Base-by-base conservation (phyloP, 92 coral and sea anemone genomes). In the Pocillopora grandis region DNA sequence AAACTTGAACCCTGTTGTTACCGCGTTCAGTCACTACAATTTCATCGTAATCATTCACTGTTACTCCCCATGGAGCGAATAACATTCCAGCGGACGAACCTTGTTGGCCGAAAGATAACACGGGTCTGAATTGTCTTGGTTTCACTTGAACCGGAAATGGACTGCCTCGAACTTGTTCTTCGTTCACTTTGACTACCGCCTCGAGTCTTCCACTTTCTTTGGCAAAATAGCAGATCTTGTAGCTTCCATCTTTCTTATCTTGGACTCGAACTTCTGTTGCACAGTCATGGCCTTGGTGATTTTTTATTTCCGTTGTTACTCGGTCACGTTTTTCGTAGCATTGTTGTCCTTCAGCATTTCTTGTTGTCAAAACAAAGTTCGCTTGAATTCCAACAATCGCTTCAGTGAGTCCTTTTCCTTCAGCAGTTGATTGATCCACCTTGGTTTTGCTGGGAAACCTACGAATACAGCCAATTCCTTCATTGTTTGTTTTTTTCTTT, bases 11-110 rank as follows among this genome's bases (percentile, higher is more conserved):
- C 9, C 75, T 33, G 57, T 70, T 5, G 27, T 70, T 70, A 70
- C 75, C 75, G 42, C 0, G 18, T 1, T 83, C 86, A 62, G 86
- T 66, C 58, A 83, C 86, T 31, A 42, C 59, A 18, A 83, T 62
- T 35, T 83, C 71, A 15, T 62, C 33, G 10, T 58, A 69, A 18
- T 58, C 78, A 62, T 74, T 83, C 49, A 74, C 80, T 37, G 80
- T 52, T 31, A 83, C 80, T 59, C 80, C 80, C 52, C 63, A 83
- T 1, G 86, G 80, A 20, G 11, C 1, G 0, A 10, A 52, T 2
- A 74, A 58, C 69, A 11, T 66, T 15, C 86, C 76, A 17, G 0
- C 35, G 52, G 76, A 0, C 1, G 76, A 72, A 20, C 76, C 76
- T 72, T 49, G 13, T 17, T 37, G 23, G 36, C 75, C 75, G 37